phyloP scores from a whole-genome alignment of 2,888 invertebrate genomes.

The Volucella zonaria region DNA sequence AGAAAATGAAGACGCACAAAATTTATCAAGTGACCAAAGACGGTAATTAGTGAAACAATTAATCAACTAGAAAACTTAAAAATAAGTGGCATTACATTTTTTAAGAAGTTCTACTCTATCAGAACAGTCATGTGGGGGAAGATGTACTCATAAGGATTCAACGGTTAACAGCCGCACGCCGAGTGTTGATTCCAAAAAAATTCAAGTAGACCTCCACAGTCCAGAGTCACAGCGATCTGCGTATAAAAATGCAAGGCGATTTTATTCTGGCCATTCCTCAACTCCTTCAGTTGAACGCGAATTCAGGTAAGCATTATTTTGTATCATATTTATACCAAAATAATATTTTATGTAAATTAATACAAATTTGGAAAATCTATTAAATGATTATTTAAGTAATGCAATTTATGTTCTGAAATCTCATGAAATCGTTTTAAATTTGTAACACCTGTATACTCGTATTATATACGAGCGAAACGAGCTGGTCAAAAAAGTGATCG shows the following conservation, averaged over 20 bases:
- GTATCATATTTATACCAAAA: background rate
- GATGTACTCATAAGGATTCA: slow-evolving; percentile 80
- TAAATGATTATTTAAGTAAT: too few relatives aligned
- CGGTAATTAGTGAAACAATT: slow-evolving; percentile 75
- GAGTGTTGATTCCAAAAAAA: slow-evolving; percentile 81
- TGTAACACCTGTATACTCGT: too few relatives aligned
- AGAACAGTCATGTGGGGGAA: slow-evolving; percentile 81
- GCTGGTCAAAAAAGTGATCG: too few relatives aligned
- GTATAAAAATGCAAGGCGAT: slow-evolving; percentile 80
- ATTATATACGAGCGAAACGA: too few relatives aligned
- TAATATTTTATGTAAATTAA: too few relatives aligned
- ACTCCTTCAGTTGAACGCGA: slow-evolving; percentile 82
- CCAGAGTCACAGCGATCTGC: slow-evolving; percentile 81
- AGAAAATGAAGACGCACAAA: slow-evolving; percentile 85
- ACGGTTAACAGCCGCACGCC: slow-evolving; percentile 81
- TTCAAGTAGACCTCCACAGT: slow-evolving; percentile 82
- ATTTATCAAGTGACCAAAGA: slow-evolving; percentile 78
- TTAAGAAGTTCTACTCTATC: slow-evolving; percentile 81
- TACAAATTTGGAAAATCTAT: too few relatives aligned
- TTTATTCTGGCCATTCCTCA: slow-evolving; percentile 80
- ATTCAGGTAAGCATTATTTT: slow-evolving; percentile 78
- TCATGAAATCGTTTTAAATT: too few relatives aligned
- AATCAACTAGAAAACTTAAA: background rate
- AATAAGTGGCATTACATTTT: background rate
- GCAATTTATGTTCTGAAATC: too few relatives aligned